Evolutionary conservation across 1,140 invertebrate species (phyloP).

Genomic region (Lepidotrigona ventralis): DNA sequence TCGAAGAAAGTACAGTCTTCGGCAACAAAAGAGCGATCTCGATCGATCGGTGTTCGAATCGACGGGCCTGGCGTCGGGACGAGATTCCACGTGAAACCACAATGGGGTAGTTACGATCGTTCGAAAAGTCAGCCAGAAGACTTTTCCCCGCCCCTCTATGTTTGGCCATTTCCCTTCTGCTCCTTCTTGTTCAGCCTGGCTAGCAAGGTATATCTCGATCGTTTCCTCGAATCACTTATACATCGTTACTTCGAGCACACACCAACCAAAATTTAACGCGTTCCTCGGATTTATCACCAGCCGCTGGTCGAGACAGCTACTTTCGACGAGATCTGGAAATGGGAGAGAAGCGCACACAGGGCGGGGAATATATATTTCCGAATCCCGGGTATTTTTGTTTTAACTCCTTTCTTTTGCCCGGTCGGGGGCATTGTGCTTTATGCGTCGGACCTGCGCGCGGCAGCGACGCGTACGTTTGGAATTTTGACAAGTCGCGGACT

Average conservation of each 20-base stretch:
- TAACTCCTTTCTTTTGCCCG: not conserved
- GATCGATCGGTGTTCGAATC: slow-evolving; percentile 4
- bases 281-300: slow-evolving; percentile 24
- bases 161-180: not conserved
- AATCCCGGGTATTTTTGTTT: slow-evolving; percentile 34
- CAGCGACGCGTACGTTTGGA: slow-evolving; percentile 6
- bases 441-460: not conserved
- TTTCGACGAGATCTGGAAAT: not conserved
- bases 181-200: no score
- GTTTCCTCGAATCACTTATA: not conserved
- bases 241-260: slow-evolving; percentile 9
- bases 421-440: not conserved
- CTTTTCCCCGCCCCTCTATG: no score
- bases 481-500: slow-evolving; percentile 31
- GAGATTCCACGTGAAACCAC: not conserved
- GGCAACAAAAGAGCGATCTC: not conserved
- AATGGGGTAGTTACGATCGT: slow-evolving; percentile 11
- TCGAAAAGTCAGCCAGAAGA: slow-evolving; percentile 6
- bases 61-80: not conserved
- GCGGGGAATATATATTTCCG: slow-evolving; percentile 10
- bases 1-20: slow-evolving; percentile 15
- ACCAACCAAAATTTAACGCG: slow-evolving; percentile 5
- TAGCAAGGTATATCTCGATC: not conserved
- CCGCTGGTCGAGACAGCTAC: slow-evolving; percentile 32
- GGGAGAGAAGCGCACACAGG: not conserved